Evolutionary conservation across 2,797 vertebrate genomes (phyloP).

Genomic region (Steatocranus sp.): DNA sequence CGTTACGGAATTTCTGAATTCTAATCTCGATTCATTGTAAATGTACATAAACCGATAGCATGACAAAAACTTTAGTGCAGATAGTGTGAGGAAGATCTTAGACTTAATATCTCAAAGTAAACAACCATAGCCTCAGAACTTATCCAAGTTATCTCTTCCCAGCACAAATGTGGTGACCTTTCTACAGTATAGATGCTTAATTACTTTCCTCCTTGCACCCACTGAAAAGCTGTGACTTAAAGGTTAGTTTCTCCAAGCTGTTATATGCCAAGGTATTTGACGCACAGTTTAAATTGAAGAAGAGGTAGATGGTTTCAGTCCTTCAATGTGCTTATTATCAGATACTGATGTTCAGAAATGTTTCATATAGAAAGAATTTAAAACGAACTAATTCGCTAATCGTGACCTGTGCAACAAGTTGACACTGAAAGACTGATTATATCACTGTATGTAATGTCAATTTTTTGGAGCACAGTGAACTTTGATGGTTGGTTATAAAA

Average conservation of each 20-base stretch:
- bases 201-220: conserved; percentile 69
- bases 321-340: conserved; percentile 47
- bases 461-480: not conserved
- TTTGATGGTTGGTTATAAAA: conserved; percentile 49
- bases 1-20: not conserved
- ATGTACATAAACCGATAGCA: not conserved
- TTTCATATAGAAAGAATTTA: not conserved
- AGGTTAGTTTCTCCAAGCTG: conserved; percentile 68
- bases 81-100: not conserved
- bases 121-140: conserved; percentile 38
- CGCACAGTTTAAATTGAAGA: conserved; percentile 22
- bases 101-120: conserved; percentile 36
- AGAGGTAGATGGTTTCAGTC: conserved; percentile 19
- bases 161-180: conserved; percentile 70
- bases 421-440: conserved; percentile 31
- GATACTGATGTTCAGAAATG: conserved; percentile 5
- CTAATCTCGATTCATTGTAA: not conserved
- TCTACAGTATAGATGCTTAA: conserved; percentile 60
- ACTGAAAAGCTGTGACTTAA: conserved; percentile 58
- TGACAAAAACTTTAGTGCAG: not conserved
- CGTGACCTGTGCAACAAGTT: not conserved
- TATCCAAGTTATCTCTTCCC: conserved; percentile 52
- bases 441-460: not conserved
- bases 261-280: conserved; percentile 53
- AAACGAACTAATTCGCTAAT: conserved; percentile 6